These are phyloP conservation scores for Origma solitaria DNA, from an alignment of 2,113 vertebrate genomes.

Conservation along the genomic window DNA sequence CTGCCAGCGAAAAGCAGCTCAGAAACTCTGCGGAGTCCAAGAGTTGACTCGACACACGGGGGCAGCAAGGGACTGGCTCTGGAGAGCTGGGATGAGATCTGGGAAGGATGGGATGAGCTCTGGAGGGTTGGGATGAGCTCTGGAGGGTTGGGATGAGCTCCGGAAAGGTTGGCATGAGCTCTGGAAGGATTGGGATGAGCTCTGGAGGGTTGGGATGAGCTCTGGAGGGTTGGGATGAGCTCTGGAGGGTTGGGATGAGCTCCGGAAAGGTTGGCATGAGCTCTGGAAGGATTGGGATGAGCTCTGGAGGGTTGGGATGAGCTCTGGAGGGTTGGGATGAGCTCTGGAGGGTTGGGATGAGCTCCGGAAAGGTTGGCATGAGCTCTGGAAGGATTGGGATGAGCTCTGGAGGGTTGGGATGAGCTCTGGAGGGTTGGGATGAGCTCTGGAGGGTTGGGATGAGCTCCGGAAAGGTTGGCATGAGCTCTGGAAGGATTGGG, in stretches of 20 bases:
- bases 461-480: fast-evolving
- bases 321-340: fast-evolving
- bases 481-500: fast-evolving
- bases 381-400: background rate
- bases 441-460: background rate
- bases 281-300: background rate
- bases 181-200: background rate
- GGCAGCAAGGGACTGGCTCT: conserved; percentile 49
- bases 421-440: background rate
- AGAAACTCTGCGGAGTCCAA: fast-evolving
- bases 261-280: background rate
- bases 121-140: background rate
- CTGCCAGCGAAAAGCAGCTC: background rate
- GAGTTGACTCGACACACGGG: conserved; percentile 19
- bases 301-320: background rate
- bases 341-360: fast-evolving
- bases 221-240: too few species aligned
- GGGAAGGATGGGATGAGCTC: background rate
- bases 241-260: too few species aligned
- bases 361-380: background rate
- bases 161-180: background rate
- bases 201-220: background rate
- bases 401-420: background rate
- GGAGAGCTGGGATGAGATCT: background rate
- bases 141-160: background rate